Conservation (phyloP, 2,113 vertebrate genomes). For the Psilopogon haemacephalus region DNA sequence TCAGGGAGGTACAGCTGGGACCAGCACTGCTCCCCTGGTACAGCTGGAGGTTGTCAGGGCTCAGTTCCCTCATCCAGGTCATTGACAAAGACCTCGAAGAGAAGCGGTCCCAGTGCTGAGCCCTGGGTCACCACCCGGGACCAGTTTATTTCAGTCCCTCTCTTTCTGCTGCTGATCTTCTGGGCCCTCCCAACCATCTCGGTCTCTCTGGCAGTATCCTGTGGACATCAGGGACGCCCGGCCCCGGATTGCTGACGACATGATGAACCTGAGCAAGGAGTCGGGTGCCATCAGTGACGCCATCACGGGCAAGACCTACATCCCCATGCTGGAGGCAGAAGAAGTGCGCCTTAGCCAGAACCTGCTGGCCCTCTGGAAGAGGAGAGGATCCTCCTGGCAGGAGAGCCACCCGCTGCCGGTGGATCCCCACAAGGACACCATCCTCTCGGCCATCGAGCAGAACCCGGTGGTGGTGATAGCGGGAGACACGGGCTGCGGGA, state of each 20-base stretch:
- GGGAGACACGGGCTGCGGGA: conserved; percentile 95
- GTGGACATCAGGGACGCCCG: conserved; percentile 76
- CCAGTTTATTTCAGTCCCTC: not conserved
- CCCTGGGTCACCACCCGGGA: too few species aligned
- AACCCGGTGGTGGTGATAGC: conserved; percentile 90
- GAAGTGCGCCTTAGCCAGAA: conserved; percentile 74
- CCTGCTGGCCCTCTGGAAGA: conserved; percentile 85
- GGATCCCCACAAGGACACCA: conserved; percentile 83
- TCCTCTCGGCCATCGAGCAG: conserved; percentile 82
- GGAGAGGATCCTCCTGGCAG: conserved; percentile 58
- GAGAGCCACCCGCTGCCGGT: conserved; percentile 82
- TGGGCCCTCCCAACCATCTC: not conserved
- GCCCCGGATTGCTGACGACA: conserved; percentile 69
- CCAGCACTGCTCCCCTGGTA: too few species aligned
- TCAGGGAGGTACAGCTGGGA: too few species aligned
- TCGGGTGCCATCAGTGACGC: conserved; percentile 76
- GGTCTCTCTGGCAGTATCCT: conserved; percentile 75
- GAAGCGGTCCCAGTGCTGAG: too few species aligned
- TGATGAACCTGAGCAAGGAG: conserved; percentile 78
- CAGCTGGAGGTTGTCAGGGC: too few species aligned
- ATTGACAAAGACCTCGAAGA: too few species aligned
- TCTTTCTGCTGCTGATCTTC: not conserved
- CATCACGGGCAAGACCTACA: conserved; percentile 85
- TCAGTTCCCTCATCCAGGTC: too few species aligned
- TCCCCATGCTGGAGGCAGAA: conserved; percentile 74